A percentile compares a stretch with the other conserved stretches of the same genome.
These are phyloP conservation scores for Cryptocheilus praepositus DNA, from an alignment of 2,888 invertebrate species.

Conservation along the genomic window DNA sequence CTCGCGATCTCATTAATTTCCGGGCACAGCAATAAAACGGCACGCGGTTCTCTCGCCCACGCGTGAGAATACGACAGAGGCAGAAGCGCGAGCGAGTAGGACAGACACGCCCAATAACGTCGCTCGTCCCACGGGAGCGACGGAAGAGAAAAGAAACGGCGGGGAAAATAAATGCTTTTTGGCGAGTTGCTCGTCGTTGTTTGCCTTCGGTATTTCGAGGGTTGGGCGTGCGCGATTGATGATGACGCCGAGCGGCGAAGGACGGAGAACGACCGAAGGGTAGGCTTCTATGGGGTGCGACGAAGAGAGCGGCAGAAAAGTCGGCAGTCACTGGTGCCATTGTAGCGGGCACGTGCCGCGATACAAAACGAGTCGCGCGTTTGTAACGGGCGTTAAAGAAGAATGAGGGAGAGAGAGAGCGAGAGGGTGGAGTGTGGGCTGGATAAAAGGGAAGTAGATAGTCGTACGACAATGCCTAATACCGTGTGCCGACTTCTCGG, in stretches of 20 bases:
- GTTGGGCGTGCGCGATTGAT: slow-evolving; percentile 41
- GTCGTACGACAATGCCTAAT: slow-evolving; percentile 31
- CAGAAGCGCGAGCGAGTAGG: no score
- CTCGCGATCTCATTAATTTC: slow-evolving; percentile 70
- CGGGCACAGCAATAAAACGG: slow-evolving; percentile 55
- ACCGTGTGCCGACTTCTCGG: slow-evolving; percentile 16
- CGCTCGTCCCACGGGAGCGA: slow-evolving; percentile 19
- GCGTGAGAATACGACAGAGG: slow-evolving; percentile 70
- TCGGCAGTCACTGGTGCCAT: slow-evolving; percentile 68
- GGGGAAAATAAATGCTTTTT: slow-evolving; percentile 64
- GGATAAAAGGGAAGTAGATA: slow-evolving; percentile 20
- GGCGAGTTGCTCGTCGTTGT: slow-evolving; percentile 65
- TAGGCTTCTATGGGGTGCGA: background rate
- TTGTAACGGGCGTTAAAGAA: slow-evolving; percentile 6
- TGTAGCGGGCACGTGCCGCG: slow-evolving; percentile 70
- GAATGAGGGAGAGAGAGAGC: background rate
- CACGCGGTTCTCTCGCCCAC: slow-evolving; percentile 27
- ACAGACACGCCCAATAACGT: slow-evolving; percentile 31
- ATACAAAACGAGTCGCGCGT: slow-evolving; percentile 53
- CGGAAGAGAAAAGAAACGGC: slow-evolving; percentile 12
- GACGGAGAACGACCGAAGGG: background rate
- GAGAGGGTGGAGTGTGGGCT: background rate
- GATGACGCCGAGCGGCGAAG: background rate
- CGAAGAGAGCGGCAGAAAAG: slow-evolving; percentile 30
- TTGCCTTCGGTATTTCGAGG: slow-evolving; percentile 71